Evolutionary conservation across 2,888 invertebrate genomes (phyloP).

Genomic region (Caenorhabditis sp.): DNA sequence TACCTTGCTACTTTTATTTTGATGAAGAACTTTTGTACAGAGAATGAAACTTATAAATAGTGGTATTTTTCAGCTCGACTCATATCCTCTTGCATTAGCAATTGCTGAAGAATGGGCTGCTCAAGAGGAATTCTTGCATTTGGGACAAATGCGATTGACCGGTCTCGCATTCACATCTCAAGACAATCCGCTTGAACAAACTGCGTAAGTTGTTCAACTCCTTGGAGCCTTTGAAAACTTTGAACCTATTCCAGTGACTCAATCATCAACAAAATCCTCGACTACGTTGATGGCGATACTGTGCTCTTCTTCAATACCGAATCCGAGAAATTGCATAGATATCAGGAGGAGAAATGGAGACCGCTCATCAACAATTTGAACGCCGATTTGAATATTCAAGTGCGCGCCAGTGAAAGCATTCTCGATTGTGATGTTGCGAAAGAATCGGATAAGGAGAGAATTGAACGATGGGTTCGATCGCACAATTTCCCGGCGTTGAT

Average conservation of each 20-base stretch:
- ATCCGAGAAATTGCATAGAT: conserved; percentile 78
- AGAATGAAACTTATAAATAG: too few species aligned
- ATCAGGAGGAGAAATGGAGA: conserved; percentile 86
- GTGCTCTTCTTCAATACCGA: conserved; percentile 74
- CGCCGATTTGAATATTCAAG: conserved; percentile 41
- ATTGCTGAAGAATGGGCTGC: conserved; percentile 93
- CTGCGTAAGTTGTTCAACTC: conserved; percentile 71
- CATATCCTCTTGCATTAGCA: conserved; percentile 87
- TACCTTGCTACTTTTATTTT: too few species aligned
- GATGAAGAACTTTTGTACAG: too few species aligned
- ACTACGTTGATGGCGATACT: conserved; percentile 77
- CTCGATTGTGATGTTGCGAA: conserved; percentile 45
- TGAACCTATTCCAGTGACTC: conserved; percentile 61
- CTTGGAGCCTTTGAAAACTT: too few species aligned
- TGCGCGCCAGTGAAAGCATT: conserved; percentile 41
- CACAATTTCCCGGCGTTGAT: conserved; percentile 82
- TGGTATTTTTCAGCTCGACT: conserved; percentile 56
- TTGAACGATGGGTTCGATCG: conserved; percentile 83
- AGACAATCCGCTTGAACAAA: conserved; percentile 88
- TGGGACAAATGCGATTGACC: conserved; percentile 77
- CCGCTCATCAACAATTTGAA: conserved; percentile 78
- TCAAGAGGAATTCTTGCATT: conserved; percentile 77
- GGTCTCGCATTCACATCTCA: conserved; percentile 87
- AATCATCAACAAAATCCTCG: conserved; percentile 77
- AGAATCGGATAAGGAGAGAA: conserved; percentile 52